Evolutionary conservation across 2,113 vertebrate species (phyloP).

Genomic region (Colius striatus): DNA sequence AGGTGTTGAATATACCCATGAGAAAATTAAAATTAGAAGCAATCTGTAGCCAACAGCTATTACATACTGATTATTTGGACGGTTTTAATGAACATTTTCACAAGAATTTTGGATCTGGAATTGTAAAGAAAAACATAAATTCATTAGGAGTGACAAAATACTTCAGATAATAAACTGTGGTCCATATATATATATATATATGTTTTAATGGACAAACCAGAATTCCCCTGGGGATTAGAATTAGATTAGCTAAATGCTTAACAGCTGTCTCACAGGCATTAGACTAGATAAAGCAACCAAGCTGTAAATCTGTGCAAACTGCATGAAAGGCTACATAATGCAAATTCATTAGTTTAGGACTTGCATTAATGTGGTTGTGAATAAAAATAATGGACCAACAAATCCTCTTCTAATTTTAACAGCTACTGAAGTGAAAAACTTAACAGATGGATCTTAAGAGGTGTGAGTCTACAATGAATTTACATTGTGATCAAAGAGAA

Average conservation of each 20-base stretch:
- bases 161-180: background rate
- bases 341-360: conserved; percentile 79
- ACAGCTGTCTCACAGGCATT: conserved; percentile 75
- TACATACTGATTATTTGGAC: background rate
- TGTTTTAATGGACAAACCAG: conserved; percentile 51
- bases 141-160: background rate
- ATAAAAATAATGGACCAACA: conserved; percentile 79
- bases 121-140: background rate
- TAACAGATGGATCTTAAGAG: conserved; percentile 76
- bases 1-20: background rate
- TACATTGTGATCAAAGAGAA: conserved; percentile 77
- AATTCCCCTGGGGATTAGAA: conserved; percentile 59
- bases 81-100: background rate
- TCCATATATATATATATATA: background rate
- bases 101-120: background rate
- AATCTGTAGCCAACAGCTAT: background rate
- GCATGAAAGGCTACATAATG: conserved; percentile 74
- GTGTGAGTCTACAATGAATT: conserved; percentile 65
- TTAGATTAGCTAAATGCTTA: conserved; percentile 79
- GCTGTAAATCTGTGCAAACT: conserved; percentile 78
- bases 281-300: conserved; percentile 77
- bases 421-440: conserved; percentile 73
- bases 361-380: conserved; percentile 76
- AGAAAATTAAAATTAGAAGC: conserved; percentile 39
- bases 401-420: conserved; percentile 86